phyloP scores from a whole-genome alignment of 2,888 invertebrate genomes.

The Furcula furcula region DNA sequence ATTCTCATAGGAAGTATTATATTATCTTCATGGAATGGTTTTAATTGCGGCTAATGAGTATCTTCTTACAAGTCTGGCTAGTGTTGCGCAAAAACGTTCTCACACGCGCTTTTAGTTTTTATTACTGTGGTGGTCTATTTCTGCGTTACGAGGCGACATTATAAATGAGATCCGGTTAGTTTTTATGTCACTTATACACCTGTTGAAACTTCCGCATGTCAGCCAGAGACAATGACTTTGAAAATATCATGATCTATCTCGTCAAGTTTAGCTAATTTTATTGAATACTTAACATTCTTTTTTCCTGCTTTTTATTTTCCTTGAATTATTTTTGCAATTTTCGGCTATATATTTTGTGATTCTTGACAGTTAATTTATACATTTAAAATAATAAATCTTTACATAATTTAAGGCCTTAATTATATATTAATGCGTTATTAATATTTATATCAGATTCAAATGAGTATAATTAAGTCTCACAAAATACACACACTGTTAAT shows the following conservation, averaged over 20 bases:
- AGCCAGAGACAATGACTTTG: conserved; percentile 9
- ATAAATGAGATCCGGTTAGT: conserved; percentile 34
- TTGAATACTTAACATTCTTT: too few relatives aligned
- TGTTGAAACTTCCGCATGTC: conserved; percentile 32
- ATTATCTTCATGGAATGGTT: conserved; percentile 23
- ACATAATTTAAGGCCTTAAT: too few relatives aligned
- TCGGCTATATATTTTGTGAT: too few relatives aligned
- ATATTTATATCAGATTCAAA: too few relatives aligned
- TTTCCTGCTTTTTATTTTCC: too few relatives aligned
- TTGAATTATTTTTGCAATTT: too few relatives aligned
- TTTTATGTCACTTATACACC: conserved; percentile 23
- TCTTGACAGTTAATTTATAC: too few relatives aligned
- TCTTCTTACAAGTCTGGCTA: conserved; percentile 12
- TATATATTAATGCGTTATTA: too few relatives aligned
- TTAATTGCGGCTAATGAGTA: conserved; percentile 29
- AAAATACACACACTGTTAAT: too few relatives aligned
- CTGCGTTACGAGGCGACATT: conserved; percentile 16
- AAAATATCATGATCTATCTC: conserved; percentile 3
- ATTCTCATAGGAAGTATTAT: conserved; percentile 35
- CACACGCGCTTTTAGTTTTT: conserved; percentile 12
- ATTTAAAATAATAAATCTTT: too few relatives aligned
- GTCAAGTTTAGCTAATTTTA: background rate
- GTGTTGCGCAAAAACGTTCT: conserved; percentile 17
- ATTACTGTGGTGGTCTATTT: conserved; percentile 1
- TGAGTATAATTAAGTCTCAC: too few relatives aligned